phyloP scores from a whole-genome alignment of 2,888 invertebrate species.

The Ennomos fuscantarius region DNA sequence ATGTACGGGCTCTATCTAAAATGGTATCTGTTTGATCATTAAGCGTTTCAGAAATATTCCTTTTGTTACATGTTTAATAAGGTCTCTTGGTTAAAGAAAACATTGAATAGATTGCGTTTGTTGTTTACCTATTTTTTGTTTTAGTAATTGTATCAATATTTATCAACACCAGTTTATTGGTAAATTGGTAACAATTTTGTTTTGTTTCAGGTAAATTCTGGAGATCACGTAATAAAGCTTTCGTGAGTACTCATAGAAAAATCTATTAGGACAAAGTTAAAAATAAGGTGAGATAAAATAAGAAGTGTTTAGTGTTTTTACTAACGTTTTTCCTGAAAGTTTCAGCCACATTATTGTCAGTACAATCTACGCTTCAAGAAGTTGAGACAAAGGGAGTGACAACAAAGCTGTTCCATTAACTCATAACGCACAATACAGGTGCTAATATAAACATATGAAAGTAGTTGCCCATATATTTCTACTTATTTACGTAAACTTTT shows the following conservation, averaged over 20 bases:
- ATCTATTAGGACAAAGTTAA: too few species aligned
- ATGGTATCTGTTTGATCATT: conserved; percentile 32
- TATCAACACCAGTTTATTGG: background rate
- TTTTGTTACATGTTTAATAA: conserved; percentile 42
- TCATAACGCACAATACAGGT: too few species aligned
- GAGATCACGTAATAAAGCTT: background rate
- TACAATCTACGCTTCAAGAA: too few species aligned
- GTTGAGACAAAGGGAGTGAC: too few species aligned
- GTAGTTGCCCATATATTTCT: too few species aligned
- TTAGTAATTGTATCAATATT: background rate
- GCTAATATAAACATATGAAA: too few species aligned
- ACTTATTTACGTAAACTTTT: too few species aligned
- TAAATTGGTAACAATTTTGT: conserved; percentile 19
- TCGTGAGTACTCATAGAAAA: background rate
- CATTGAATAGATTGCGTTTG: conserved; percentile 44
- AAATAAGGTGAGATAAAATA: too few species aligned
- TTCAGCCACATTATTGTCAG: too few species aligned
- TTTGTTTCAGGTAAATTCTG: conserved; percentile 36
- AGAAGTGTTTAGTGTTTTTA: too few species aligned
- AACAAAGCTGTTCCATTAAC: too few species aligned
- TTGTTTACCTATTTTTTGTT: background rate
- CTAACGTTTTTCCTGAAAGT: too few species aligned
- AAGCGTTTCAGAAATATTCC: conserved; percentile 40
- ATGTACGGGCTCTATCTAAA: conserved; percentile 21
- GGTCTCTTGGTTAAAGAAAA: conserved; percentile 45